phyloP scores from a whole-genome alignment of 2,113 vertebrate species.

The Piaya cayana region DNA sequence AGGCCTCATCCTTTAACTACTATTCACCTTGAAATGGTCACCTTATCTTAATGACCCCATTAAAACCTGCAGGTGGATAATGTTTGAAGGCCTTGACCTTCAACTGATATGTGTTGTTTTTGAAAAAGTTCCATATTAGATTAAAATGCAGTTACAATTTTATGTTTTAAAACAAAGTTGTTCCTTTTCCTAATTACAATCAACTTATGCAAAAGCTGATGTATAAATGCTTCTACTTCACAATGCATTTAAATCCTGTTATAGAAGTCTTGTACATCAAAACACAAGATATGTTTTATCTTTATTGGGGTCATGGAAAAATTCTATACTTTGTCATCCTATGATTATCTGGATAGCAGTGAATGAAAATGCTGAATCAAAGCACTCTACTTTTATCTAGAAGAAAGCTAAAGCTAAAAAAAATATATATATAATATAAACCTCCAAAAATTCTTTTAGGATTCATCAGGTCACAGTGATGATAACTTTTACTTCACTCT shows the following conservation, averaged over 20 bases:
- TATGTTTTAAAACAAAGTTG: not conserved
- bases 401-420: not conserved
- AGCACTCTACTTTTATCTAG: not conserved
- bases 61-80: not conserved
- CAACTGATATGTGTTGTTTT: not conserved
- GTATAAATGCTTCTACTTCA: not conserved
- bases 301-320: not conserved
- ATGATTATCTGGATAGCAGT: not conserved
- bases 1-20: not conserved
- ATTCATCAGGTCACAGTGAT: conserved; percentile 23
- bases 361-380: not conserved
- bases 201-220: not conserved
- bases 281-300: not conserved
- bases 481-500: not conserved
- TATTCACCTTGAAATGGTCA: not conserved
- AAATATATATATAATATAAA: not conserved
- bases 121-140: not conserved
- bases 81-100: not conserved
- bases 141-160: not conserved
- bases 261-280: not conserved
- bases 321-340: not conserved
- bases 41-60: not conserved
- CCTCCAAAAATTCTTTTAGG: not conserved
- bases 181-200: not conserved
- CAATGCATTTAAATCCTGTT: not conserved